Base-by-base conservation (phyloP, 2,113 vertebrate species). In the Eurystomus gularis region DNA sequence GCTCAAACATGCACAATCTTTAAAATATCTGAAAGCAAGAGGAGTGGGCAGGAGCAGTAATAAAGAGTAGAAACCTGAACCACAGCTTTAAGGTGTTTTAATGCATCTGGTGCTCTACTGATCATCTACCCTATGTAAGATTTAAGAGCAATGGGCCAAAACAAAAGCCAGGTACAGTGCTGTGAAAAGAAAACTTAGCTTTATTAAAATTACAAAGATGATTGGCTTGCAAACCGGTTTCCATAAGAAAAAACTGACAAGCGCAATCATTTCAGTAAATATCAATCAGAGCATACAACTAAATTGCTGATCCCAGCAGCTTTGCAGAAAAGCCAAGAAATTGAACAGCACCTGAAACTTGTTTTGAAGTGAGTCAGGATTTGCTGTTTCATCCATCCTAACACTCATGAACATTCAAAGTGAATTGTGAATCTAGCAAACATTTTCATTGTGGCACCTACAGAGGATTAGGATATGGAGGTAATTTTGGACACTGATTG, bases 1-100 rank as follows among this genome's bases (percentile, higher is more conserved):
- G 85, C 82, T 97, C 86, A 93, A 65, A 94, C 90, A 97, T 91
- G 94, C 93, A 97, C 64, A 97, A 89, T 90, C 93, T 97, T 62
- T 75, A 71, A 91, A 94, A 55, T 20, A 82, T 90, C n/a, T 65
- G 49, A 97, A 92, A 96, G 91, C 90, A 95, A 44, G 55, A 86
- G 86, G 61, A 96, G 80, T 70, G 82, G 83, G 89, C 31, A 94
- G 73, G 40, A 96, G 61, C 49, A 97, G 84, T 29, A 87, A 90
- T n/a, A 85, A 72, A 95, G 86, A 95, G 70, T 31, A 95, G 88
- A 96, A 97, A 93, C 87, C 39, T 57, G 18, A 85, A 70, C 70
- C 95, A 88, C 71, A 96, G 87, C 55, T 91, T 86, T 86, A 91
- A 92, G 82, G 84, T 90, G 85, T 91, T 94, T 91, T 81, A 97